phyloP scores from a whole-genome alignment of 2,113 vertebrate species.

The Gopherus evgoodei region DNA sequence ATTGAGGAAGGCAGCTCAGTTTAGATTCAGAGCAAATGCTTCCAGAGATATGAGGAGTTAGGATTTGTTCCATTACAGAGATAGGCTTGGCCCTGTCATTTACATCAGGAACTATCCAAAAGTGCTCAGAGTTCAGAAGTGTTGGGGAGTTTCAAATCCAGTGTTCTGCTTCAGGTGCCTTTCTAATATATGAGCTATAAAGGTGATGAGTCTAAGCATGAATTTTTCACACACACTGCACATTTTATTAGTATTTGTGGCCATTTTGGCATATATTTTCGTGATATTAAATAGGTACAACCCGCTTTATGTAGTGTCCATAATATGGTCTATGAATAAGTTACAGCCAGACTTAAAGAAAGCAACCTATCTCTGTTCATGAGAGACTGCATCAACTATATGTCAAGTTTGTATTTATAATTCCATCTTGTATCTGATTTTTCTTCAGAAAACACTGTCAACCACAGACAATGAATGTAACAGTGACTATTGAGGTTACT shows the following conservation, averaged over 20 bases:
- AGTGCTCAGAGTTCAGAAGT: not conserved
- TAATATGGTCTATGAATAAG: not conserved
- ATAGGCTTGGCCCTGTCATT: not conserved
- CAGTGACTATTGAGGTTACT: not conserved
- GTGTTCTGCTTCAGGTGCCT: not conserved
- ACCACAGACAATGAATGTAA: not conserved
- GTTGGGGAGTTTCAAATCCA: not conserved
- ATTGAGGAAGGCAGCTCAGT: not conserved
- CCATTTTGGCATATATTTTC: not conserved
- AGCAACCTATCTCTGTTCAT: not conserved
- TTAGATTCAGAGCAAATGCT: not conserved
- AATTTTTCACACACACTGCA: not conserved
- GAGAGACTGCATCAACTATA: not conserved
- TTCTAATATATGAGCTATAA: not conserved
- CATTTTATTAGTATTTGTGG: not conserved
- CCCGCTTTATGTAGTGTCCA: not conserved
- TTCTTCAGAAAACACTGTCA: conserved; percentile 19
- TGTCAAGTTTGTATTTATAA: not conserved
- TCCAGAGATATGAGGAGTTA: not conserved
- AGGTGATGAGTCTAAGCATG: not conserved
- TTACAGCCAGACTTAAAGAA: not conserved
- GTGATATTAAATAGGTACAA: not conserved
- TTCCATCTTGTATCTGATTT: conserved; percentile 47
- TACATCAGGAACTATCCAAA: not conserved
- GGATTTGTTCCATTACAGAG: not conserved